Evolutionary conservation across 2,113 vertebrate genomes (phyloP).

Genomic region (Prionailurus viverrinus): DNA sequence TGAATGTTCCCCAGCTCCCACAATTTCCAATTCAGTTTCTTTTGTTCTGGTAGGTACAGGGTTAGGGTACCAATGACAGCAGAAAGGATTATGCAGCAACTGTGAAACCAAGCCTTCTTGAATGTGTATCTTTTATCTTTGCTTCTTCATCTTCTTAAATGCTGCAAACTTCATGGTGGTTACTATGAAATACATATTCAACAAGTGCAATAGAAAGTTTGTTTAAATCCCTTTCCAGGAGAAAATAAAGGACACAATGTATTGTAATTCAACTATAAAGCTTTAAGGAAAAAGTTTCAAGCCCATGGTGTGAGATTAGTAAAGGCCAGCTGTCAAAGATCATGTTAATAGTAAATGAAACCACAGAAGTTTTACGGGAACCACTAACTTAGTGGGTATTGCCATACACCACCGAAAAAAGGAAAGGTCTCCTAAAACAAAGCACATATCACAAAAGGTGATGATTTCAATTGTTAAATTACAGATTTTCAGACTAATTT

Average conservation of each 20-base stretch:
- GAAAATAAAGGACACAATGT: slow-evolving; percentile 88
- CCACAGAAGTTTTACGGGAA: slow-evolving; percentile 12
- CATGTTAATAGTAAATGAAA: slow-evolving; percentile 70
- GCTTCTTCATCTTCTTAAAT: slow-evolving; percentile 85
- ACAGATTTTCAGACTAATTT: slow-evolving; percentile 3
- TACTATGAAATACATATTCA: slow-evolving; percentile 91
- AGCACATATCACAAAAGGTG: background rate
- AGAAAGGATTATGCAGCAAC: slow-evolving; percentile 91
- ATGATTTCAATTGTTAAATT: slow-evolving; percentile 41
- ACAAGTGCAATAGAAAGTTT: slow-evolving; percentile 88
- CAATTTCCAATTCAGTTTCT: slow-evolving; percentile 91
- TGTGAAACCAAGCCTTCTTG: slow-evolving; percentile 88
- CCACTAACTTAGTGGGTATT: slow-evolving; percentile 21
- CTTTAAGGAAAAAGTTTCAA: slow-evolving; percentile 81
- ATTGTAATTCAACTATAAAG: slow-evolving; percentile 87
- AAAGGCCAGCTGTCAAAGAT: slow-evolving; percentile 85
- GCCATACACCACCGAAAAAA: background rate
- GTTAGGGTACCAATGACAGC: slow-evolving; percentile 87
- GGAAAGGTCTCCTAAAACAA: slow-evolving; percentile 45
- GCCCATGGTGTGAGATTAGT: slow-evolving; percentile 81
- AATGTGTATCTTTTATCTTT: slow-evolving; percentile 89
- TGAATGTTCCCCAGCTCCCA: slow-evolving; percentile 88
- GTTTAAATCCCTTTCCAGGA: slow-evolving; percentile 92
- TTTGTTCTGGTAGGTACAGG: slow-evolving; percentile 90
- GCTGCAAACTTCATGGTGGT: slow-evolving; percentile 88